Evolutionary conservation across 2,797 vertebrate genomes (phyloP).

Genomic region (Bovichtus variegatus): DNA sequence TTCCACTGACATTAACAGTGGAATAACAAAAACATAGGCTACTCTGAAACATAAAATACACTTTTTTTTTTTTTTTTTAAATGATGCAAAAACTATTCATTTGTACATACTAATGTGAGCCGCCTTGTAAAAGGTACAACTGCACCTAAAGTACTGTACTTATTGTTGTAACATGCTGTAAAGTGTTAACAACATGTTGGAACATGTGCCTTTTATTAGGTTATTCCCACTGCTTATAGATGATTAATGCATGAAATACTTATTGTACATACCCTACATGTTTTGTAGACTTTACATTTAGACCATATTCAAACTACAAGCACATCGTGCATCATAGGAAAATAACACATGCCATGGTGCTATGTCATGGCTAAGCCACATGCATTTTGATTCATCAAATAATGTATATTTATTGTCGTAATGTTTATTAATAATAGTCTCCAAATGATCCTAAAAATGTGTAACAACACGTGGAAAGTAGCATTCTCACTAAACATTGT

Average conservation of each 20-base stretch:
- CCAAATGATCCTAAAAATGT: not conserved
- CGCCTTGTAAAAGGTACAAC: not conserved
- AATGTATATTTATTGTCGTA: not conserved
- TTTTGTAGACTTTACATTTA: not conserved
- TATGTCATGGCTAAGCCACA: no score
- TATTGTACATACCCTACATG: not conserved
- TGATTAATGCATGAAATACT: not conserved
- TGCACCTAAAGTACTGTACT: not conserved
- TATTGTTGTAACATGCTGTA: not conserved
- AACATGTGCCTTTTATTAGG: not conserved
- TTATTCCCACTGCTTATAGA: not conserved
- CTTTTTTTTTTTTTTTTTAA: no score
- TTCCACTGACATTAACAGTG: not conserved
- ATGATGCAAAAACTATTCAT: not conserved
- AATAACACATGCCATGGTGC: not conserved
- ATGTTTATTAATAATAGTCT: not conserved
- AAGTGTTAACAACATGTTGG: not conserved
- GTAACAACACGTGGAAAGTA: not conserved
- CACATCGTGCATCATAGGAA: not conserved
- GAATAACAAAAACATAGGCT: not conserved
- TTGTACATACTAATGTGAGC: not conserved
- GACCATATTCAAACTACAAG: not conserved
- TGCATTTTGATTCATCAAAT: not conserved
- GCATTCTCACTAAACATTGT: not conserved
- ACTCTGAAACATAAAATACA: not conserved